Evolutionary conservation across 2,888 invertebrate species (phyloP), one percentile per base, ranked within the genome.

Genomic region (Biston stratarius): DNA sequence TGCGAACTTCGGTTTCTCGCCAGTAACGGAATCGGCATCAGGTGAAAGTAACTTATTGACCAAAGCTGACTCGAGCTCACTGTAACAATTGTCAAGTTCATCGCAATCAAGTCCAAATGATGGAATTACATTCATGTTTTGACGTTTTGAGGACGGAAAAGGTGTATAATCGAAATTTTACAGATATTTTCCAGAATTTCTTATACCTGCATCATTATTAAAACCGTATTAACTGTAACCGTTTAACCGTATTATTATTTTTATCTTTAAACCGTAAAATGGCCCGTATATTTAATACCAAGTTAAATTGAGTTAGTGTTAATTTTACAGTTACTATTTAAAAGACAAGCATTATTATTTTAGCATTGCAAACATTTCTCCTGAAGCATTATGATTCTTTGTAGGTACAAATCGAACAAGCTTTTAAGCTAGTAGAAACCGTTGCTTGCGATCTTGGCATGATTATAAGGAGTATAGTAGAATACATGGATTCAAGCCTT

Each of bases 1-100:
- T 83, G 76, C 75, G 59, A 77, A 74, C 76, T 78, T 83, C 74
- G 77, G 78, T 81, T 83, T 83, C 82, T 80, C 74, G 77, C 75
- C 72, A 69, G 61, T 78, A 79, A 81, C 81, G 83, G 81, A 83
- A 78, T 82, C 74, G 63, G 60, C 62, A 49, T n/a, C 53, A 42
- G 63, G 76, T 69, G 77, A 75, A 75, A 77, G 77, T 74, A 64
- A 62, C 62, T 53, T 64, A 63, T 56, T 63, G 58, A 48, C 61
- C 47, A 62, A 58, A 55, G 49, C 33, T 36, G 51, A 53, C 45
- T 60, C 12, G n/a, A 36, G 40, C 52, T 56, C 61, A 56, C 5
- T 67, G 55, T 63, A 38, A 63, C 36, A 14, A 58, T 49, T 59
- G 45, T 14, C 59, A 67, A 60, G 63, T 63, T 59, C 62, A 62